Evolutionary conservation across 2,113 vertebrate genomes (phyloP).

Genomic region (Chionomys nivalis): DNA sequence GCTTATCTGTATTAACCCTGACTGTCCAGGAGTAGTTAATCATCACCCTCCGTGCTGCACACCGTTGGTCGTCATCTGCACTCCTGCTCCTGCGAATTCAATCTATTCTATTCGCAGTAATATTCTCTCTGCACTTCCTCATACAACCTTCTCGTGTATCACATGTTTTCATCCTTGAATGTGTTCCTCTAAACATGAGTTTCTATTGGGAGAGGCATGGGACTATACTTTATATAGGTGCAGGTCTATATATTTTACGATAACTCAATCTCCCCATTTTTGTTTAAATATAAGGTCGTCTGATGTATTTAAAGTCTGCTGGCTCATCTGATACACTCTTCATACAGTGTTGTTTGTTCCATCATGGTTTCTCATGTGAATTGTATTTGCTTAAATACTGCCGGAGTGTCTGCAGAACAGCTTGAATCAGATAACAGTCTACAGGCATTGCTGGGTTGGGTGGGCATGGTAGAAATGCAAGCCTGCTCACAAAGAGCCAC

Average conservation of each 20-base stretch:
- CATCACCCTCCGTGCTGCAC: not conserved
- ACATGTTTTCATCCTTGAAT: not conserved
- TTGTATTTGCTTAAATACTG: not conserved
- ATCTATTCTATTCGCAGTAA: not conserved
- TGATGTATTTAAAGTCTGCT: not conserved
- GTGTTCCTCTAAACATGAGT: not conserved
- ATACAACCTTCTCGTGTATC: not conserved
- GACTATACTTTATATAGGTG: not conserved
- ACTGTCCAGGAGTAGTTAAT: not conserved
- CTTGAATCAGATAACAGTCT: not conserved
- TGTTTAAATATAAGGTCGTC: not conserved
- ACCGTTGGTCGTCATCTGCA: fast-evolving
- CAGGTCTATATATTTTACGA: not conserved
- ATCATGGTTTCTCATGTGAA: not conserved
- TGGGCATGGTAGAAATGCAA: not conserved
- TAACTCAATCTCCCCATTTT: not conserved
- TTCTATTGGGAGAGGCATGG: not conserved
- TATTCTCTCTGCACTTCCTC: not conserved
- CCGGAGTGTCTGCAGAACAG: not conserved
- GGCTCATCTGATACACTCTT: fast-evolving
- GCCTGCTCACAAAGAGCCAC: not conserved
- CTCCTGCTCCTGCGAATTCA: not conserved
- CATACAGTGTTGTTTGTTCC: not conserved
- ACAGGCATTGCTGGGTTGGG: not conserved
- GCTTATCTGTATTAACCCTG: not conserved